Percentiles rank a stretch among this genome's conserved stretches.
Evolutionary conservation across 2,113 vertebrate genomes (phyloP).

Genomic region (Phalacrocorax brasilianus): DNA sequence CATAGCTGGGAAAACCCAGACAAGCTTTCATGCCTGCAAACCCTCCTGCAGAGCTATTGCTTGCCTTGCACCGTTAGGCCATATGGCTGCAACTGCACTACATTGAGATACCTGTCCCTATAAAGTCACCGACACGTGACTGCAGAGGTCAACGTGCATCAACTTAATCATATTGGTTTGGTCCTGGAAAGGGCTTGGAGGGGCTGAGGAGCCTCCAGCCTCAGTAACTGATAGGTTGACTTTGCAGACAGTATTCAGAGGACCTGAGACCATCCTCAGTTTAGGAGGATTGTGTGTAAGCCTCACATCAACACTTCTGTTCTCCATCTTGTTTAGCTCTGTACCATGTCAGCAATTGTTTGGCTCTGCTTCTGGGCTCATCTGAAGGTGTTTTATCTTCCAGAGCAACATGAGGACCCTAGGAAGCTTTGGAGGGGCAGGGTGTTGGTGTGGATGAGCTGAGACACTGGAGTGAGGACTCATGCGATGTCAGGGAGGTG

Average conservation of each 20-base stretch:
- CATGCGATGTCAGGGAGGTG: not conserved
- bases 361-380: not conserved
- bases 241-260: not conserved
- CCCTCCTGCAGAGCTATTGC: not conserved
- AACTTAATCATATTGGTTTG: not conserved
- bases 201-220: not conserved
- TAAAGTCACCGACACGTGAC: not conserved
- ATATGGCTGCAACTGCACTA: not conserved
- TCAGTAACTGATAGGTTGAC: not conserved
- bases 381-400: not conserved
- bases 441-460: not conserved
- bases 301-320: not conserved
- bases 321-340: not conserved
- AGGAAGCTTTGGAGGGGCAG: not conserved
- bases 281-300: not conserved
- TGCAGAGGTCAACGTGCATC: not conserved
- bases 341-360: not conserved
- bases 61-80: not conserved
- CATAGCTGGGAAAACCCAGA: not conserved
- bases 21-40: not conserved
- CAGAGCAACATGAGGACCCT: not conserved
- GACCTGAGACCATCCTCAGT: not conserved
- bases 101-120: not conserved
- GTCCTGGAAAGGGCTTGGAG: not conserved
- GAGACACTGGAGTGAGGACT: accelerated